Base-by-base conservation (phyloP, 2,888 invertebrate species). In the Osedax frankpressi region DNA sequence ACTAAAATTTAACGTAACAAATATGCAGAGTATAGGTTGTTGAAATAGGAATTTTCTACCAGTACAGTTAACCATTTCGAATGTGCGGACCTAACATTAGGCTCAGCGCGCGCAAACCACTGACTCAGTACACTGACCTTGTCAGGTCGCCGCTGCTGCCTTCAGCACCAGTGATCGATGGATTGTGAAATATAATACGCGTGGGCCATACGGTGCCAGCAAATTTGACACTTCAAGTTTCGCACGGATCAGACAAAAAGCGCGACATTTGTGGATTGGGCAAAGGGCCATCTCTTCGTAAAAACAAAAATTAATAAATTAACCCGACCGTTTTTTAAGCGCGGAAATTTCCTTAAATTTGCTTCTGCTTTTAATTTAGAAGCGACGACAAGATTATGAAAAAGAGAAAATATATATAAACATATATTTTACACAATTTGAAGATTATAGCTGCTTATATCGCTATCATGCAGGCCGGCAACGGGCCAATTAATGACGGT, bases 1-100 rank as follows among this genome's bases (percentile, higher is more conserved):
- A 62, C 26, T 62, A 62, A 62, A 62, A 62, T 62, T 62, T 62
- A 62, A 62, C 63, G 14, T 62, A 62, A 62, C 63, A 62, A 6
- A 26, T 26, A 62, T n/a, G n/a, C n/a, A n/a, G n/a, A n/a, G n/a
- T n/a, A n/a, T n/a, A n/a, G n/a, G n/a, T n/a, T n/a, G n/a, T n/a
- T n/a, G n/a, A n/a, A n/a, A n/a, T n/a, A 62, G 6, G 11, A 3
- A 62, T 62, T 62, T 62, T 3, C 63, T 25, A 6, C 63, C 14
- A 62, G 14, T 62, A n/a, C 59, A 62, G 25, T 3, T 6, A 26
- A 11, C 2, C 1, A 62, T 62, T 62, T 62, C 11, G 63, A 3
- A 3, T 62, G 14, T 2, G 63, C 1, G 14, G 11, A 62, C 63
- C 63, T 26, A 26, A 62, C 14, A 3, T 62, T 62, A 62, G 0